A percentile compares a stretch with the other conserved stretches of the same genome.
These are phyloP conservation scores for Siderastrea siderea DNA, from an alignment of 92 coral and sea anemone genomes.

Conservation along the genomic window DNA sequence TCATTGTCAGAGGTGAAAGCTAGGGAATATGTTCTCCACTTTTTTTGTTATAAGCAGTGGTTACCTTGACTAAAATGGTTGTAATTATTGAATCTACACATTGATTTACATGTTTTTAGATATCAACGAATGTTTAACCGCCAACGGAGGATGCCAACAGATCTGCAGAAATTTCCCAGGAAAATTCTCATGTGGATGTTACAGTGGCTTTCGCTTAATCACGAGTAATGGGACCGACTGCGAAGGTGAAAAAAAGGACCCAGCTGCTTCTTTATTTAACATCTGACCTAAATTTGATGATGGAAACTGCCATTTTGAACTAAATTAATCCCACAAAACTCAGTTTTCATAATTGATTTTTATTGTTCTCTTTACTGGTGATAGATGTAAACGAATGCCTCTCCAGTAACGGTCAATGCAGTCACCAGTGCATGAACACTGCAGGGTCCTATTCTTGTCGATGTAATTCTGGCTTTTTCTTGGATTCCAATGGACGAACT, in stretches of 20 bases:
- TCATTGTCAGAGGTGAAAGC: too few species aligned
- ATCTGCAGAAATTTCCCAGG: conserved; percentile 15
- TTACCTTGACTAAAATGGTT: not conserved
- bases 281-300: not conserved
- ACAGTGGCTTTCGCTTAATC: not conserved
- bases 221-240: not conserved
- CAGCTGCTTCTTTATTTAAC: not conserved
- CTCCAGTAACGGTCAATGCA: conserved; percentile 19
- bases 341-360: not conserved
- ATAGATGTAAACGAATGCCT: conserved; percentile 19
- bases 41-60: too few species aligned
- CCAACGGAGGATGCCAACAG: conserved; percentile 33
- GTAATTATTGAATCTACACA: too few species aligned
- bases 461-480: not conserved
- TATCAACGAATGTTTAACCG: conserved; percentile 16
- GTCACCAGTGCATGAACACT: conserved; percentile 21
- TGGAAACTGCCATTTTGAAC: not conserved
- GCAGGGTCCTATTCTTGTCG: conserved; percentile 19
- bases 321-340: not conserved
- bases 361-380: not conserved
- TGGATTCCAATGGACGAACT: conserved; percentile 22
- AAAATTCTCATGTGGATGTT: conserved; percentile 25
- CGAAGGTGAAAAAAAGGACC: not conserved
- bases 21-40: too few species aligned
- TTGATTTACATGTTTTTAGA: not conserved